Evolutionary conservation across 2,113 vertebrate genomes (phyloP), one percentile per base, ranked within the genome.

Genomic region (Dasypus novemcinctus): DNA sequence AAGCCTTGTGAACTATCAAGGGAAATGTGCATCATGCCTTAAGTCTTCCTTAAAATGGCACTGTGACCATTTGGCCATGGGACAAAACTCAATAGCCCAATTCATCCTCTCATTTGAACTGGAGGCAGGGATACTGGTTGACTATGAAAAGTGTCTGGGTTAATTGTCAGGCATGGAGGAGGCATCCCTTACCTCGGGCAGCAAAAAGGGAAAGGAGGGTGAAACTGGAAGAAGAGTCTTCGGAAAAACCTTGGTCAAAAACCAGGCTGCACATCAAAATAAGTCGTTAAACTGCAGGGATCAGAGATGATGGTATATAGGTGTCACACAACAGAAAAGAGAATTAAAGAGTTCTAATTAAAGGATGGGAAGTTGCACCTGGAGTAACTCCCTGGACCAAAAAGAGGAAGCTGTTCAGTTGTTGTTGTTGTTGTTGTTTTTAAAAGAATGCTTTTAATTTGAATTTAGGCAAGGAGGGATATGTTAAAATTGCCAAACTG

Each of bases 291-390:
- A 75, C 86, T 78, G 27, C 0, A 2, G 36, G 88, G 66, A 85
- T 75, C 1, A 4, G 68, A 6, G 8, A 90, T 66, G 18, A 27
- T 33, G 12, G 25, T 80, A n/a, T 27, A 87, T 90, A 87, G 10
- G 31, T 8, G 33, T 33, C 68, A 89, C 75, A 21, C 11, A 78
- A 78, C 17, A 88, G 76, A 71, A 69, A 68, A 81, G 87, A 74
- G 49, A 46, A 49, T 69, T 49, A 74, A 89, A 81, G 57, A 71
- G 78, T 79, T 83, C 95, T 83, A 75, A 94, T 41, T 49, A 75
- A 79, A 87, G 11, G 49, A 43, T 11, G 15, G 17, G 43, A 93
- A 23, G 43, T n/a, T 57, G 43, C 0, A 33, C 78, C 82, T 43
- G 12, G 20, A 91, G 63, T 72, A 85, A 85, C 25, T 81, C 72